A percentile compares a stretch with the other conserved stretches of the same genome.
Evolutionary conservation across 2,888 invertebrate species (phyloP).

Genomic region (Melinaea marsaeus): DNA sequence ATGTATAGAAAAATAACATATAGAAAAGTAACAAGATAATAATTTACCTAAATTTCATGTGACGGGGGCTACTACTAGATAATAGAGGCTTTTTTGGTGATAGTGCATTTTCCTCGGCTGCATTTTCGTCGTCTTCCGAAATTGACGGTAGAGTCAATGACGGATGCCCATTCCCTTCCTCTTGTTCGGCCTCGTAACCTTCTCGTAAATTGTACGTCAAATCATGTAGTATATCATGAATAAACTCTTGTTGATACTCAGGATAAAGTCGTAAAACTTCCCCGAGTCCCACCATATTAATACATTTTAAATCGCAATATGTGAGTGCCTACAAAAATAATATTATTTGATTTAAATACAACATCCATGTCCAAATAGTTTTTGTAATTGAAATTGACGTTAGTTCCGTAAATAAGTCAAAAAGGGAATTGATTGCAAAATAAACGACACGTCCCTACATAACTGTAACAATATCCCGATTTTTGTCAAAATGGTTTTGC

Average conservation of each 20-base stretch:
- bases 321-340: slow-evolving; percentile 84
- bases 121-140: slow-evolving; percentile 96
- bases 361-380: background rate
- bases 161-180: slow-evolving; percentile 87
- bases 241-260: slow-evolving; percentile 96
- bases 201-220: slow-evolving; percentile 95
- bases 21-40: background rate
- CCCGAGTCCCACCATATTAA: slow-evolving; percentile 92
- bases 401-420: too few relatives aligned
- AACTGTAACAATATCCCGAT: too few relatives aligned
- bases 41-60: slow-evolving; percentile 78
- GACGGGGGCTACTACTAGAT: slow-evolving; percentile 82
- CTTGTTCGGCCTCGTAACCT: slow-evolving; percentile 92
- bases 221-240: slow-evolving; percentile 96
- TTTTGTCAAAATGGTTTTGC: too few relatives aligned
- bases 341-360: slow-evolving; percentile 12
- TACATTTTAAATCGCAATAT: slow-evolving; percentile 97
- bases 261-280: slow-evolving; percentile 94
- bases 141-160: slow-evolving; percentile 93
- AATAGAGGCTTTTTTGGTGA: slow-evolving; percentile 80
- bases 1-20: too few relatives aligned
- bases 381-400: too few relatives aligned
- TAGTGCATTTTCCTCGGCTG: slow-evolving; percentile 83
- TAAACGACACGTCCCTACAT: too few relatives aligned
- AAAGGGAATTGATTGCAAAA: too few relatives aligned